Evolutionary conservation across 2,113 vertebrate genomes (phyloP).

Genomic region (Chloroceryle aenea): DNA sequence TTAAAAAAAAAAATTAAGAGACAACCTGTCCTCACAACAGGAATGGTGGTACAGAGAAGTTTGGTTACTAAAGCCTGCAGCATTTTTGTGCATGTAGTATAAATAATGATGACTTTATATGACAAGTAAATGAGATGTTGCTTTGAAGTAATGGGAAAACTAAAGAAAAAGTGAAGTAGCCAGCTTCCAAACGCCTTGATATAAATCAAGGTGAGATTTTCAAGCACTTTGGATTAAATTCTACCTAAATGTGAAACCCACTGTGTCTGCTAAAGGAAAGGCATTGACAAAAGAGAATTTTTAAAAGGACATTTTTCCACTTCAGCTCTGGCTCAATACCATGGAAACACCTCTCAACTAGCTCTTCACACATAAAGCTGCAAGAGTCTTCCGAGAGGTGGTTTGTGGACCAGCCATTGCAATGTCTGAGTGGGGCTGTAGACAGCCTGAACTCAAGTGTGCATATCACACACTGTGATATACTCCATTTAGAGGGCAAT

Average conservation of each 20-base stretch:
- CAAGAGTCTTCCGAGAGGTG: background rate
- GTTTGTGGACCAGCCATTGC: background rate
- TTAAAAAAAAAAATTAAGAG: background rate
- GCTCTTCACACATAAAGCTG: background rate
- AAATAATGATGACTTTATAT: background rate
- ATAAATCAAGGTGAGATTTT: slow-evolving; percentile 11
- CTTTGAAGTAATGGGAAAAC: background rate
- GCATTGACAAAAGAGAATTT: background rate
- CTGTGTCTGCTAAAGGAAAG: background rate
- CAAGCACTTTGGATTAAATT: background rate
- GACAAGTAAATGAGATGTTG: background rate
- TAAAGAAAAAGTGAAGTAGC: background rate
- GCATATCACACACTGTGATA: background rate
- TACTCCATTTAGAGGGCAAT: background rate
- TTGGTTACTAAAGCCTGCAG: background rate
- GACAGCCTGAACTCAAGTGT: background rate
- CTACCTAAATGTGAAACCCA: background rate
- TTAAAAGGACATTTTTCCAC: background rate
- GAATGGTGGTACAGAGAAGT: accelerated
- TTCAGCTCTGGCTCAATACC: background rate
- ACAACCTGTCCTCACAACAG: background rate
- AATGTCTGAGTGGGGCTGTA: background rate
- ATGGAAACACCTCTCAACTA: background rate
- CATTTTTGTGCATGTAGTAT: background rate
- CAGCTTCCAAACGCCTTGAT: slow-evolving; percentile 39